Base-by-base conservation (phyloP, 2,797 vertebrate genomes). In the Poecilia picta region DNA sequence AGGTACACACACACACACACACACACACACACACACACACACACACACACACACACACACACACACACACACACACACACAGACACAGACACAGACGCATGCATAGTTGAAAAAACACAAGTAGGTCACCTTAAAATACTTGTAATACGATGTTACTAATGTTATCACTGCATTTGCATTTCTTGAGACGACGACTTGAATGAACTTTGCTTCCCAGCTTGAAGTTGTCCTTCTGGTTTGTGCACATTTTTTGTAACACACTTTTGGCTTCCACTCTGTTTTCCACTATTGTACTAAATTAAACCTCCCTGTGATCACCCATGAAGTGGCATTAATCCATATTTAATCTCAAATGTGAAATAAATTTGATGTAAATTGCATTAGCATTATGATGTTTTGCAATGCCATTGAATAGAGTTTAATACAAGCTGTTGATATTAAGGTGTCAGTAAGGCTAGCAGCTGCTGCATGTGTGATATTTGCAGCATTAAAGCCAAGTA, bases 1-100 rank as follows among this genome's bases (percentile, higher is more conserved):
- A 97, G 98, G 98, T 99, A 92, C 43, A 80, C 33, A 57, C 23
- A 55, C 25, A 23, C 39, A 39, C 39, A 39, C 39, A 39, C 39
- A 39, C 39, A 39, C 39, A 39, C 39, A 39, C 39, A 0, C 39
- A 0, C 39, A 39, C 39, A 39, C 39, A 39, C 39, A 39, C 39
- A 39, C 39, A 39, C 39, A 39, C 39, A 1, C 39, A 39, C 39
- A 1, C 39, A 39, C 39, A 5, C 39, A 39, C 39, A 39, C 39
- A 39, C 39, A 39, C 33, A 33, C 33, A 33, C 33, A 12, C 39
- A 92, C 43, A 80, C 33, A 57, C 33, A 23, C 59, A 28, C 11
- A 62, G 13, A 25, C 4, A 70, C 66, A n/a, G n/a, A 12, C 39
- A 71, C 43, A 46, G 2, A 46, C 15, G 13, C n/a, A 71, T 16